A percentile compares a stretch with the other conserved stretches of the same genome.
phyloP scores from a whole-genome alignment of 1,140 invertebrate species.

The Lordiphosa mommai region DNA sequence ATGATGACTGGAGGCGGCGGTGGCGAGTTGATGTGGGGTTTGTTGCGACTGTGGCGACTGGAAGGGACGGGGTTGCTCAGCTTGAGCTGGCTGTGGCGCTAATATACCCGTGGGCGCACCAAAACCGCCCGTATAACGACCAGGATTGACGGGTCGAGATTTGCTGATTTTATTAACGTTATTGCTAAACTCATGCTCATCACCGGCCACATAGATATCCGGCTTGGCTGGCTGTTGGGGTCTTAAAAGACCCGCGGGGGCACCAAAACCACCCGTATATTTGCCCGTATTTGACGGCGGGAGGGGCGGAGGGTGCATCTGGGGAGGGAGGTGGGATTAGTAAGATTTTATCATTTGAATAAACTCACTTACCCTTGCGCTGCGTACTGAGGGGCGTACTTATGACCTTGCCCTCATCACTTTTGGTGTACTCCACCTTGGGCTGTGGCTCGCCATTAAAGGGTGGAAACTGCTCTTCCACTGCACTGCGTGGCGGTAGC shows the following conservation, averaged over 20 bases:
- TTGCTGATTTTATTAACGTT: conserved; percentile 22
- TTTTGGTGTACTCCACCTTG: conserved; percentile 68
- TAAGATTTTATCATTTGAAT: neutral
- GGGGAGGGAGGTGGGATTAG: neutral
- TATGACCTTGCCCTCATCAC: conserved; percentile 75
- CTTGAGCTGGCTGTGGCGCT: conserved; percentile 12
- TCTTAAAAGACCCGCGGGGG: conserved; percentile 53
- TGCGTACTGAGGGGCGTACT: conserved; percentile 46
- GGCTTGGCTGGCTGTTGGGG: conserved; percentile 26
- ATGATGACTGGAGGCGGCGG: conserved; percentile 22
- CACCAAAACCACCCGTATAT: conserved; percentile 67
- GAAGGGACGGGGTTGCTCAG: conserved; percentile 51
- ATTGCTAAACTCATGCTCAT: conserved; percentile 39
- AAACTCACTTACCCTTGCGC: conserved; percentile 44
- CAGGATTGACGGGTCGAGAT: conserved; percentile 29
- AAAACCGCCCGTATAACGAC: conserved; percentile 57
- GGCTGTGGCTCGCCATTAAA: conserved; percentile 10
- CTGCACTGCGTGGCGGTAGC: neutral
- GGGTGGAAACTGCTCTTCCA: conserved; percentile 39
- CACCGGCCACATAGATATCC: conserved; percentile 56
- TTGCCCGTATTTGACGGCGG: conserved; percentile 38
- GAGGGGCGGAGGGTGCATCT: conserved; percentile 15
- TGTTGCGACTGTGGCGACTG: conserved; percentile 26
- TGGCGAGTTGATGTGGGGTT: neutral
- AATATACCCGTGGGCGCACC: conserved; percentile 50